Evolutionary conservation across 1,140 invertebrate species (phyloP).

Genomic region (Brachionus asplanchnoidis): DNA sequence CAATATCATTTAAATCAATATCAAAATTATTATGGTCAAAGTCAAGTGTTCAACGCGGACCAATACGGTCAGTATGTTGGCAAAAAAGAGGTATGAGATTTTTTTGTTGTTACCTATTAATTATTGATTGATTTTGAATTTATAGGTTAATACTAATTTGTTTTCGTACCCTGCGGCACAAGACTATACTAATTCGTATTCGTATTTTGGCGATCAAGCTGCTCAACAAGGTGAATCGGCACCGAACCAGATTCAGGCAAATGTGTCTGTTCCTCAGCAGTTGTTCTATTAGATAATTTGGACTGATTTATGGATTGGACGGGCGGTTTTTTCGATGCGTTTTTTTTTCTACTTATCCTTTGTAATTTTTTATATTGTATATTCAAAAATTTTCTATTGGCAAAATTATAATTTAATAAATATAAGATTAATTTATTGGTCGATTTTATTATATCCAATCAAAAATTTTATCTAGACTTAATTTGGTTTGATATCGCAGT

Average conservation of each 20-base stretch:
- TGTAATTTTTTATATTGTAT: not conserved
- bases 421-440: not conserved
- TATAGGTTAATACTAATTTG: not conserved
- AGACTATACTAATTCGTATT: not conserved
- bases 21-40: constrained; percentile 29
- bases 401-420: constrained; percentile 6
- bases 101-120: not conserved
- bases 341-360: not conserved
- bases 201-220: not conserved
- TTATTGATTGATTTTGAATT: not conserved
- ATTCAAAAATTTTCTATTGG: not conserved
- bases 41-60: not conserved
- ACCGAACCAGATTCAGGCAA: not conserved
- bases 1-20: constrained; percentile 38
- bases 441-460: not conserved
- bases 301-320: not conserved
- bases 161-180: constrained; percentile 5
- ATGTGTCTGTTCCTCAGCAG: not conserved
- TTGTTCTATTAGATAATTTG: not conserved
- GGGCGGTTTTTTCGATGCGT: not conserved
- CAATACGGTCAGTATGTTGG: not conserved
- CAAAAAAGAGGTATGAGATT: not conserved
- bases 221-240: not conserved
- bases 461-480: too few species aligned
- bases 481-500: too few species aligned